Conservation (phyloP, 2,113 vertebrate genomes). For the Centropus unirufus region DNA sequence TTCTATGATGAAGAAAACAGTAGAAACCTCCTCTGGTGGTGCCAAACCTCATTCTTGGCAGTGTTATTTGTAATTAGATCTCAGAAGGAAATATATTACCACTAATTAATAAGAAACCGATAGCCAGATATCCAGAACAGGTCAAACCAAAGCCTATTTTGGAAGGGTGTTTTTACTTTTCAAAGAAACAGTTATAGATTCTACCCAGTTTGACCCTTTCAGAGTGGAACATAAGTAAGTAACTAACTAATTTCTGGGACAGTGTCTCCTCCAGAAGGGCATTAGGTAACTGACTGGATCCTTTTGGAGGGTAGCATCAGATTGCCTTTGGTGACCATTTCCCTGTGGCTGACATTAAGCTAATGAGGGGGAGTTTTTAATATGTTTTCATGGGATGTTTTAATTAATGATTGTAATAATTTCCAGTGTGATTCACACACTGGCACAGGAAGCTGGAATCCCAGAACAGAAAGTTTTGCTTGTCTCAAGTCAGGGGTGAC, state of each 20-base stretch:
- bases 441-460: background rate
- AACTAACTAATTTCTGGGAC: background rate
- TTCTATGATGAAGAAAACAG: background rate
- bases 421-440: slow-evolving; percentile 13
- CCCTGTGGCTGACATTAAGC: background rate
- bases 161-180: background rate
- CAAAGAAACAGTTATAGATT: background rate
- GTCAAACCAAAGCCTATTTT: background rate
- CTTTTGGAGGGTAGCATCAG: background rate
- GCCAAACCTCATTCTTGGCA: background rate
- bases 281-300: background rate
- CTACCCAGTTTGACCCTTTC: background rate
- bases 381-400: slow-evolving; percentile 2
- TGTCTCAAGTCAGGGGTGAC: background rate
- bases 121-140: background rate
- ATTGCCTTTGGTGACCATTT: background rate
- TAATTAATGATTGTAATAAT: background rate
- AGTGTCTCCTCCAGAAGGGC: background rate
- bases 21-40: background rate
- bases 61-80: background rate
- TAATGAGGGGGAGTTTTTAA: background rate
- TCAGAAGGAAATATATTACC: background rate
- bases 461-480: background rate
- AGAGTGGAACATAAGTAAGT: background rate
- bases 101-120: background rate